Base-by-base conservation (phyloP, 1,140 invertebrate species). In the Lepidostoma basale region DNA sequence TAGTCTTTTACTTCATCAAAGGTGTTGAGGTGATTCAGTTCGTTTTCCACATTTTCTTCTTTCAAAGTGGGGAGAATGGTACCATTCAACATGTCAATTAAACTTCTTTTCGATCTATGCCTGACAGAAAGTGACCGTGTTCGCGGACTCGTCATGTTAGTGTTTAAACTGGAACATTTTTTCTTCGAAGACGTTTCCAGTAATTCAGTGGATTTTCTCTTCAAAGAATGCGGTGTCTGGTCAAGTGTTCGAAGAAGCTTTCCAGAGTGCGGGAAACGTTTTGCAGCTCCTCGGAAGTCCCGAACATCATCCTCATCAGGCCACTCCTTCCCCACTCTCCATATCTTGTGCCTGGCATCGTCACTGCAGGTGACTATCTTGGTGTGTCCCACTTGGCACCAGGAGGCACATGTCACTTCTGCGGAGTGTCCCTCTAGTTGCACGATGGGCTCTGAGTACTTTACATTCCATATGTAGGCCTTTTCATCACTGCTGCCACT, bases 381-480 rank as follows among this genome's bases (percentile, higher is more conserved):
- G 20, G 80, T 75, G 68, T 84, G 80, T 14, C 81, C 78, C 12
- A 73, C 74, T 63, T 78, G 77, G 60, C 88, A 88, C 94, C 93
- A 95, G 0, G 90, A 88, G 3, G 94, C 91, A 76, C 90, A 89
- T 1, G 93, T 93, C 0, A 95, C 93, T 83, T 96, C 93, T 4
- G 89, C 90, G 12, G 82, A 84, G 75, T 96, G 93, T 0, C 92
- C 92, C 2, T 78, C 81, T 0, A 95, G 81, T 62, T 85, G 85
- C 9, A 90, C 84, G 16, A 93, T 73, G 0, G 91, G 91, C 45
- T 79, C 70, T 20, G 87, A 85, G 70, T 84, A 83, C 3, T 84
- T 84, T 4, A 88, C 84, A 75, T 89, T 88, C 93, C 93, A 96
- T 66, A 96, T 89, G 74, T 95, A 95, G 0, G 92, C 94, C 72